phyloP scores from a whole-genome alignment of 2,888 invertebrate genomes.

The Pristionchus maxplancki region DNA sequence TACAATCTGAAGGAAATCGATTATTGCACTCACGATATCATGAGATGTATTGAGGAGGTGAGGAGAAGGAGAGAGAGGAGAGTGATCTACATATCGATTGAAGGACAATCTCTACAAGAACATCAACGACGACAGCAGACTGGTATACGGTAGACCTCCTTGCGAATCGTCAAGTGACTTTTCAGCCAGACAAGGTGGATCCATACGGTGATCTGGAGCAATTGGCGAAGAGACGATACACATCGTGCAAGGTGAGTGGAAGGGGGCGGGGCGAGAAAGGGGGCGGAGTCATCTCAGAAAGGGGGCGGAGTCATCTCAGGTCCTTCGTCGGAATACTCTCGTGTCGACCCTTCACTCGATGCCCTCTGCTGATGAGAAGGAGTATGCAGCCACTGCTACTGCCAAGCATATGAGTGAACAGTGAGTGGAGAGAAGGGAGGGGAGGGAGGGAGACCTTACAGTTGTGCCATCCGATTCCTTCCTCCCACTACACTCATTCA shows the following conservation, averaged over 20 bases:
- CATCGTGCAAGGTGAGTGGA: constrained; percentile 38
- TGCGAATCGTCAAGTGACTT: neutral
- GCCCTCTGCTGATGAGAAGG: constrained; percentile 37
- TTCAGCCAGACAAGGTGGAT: constrained; percentile 36
- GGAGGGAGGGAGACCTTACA: neutral
- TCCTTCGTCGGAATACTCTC: constrained; percentile 40
- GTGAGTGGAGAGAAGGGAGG: neutral
- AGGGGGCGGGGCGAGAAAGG: neutral
- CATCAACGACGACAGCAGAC: constrained; percentile 19
- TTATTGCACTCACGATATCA: constrained; percentile 49
- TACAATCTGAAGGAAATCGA: constrained; percentile 50
- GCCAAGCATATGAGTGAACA: constrained; percentile 6
- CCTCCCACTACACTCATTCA: neutral
- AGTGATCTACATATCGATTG: neutral
- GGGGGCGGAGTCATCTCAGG: neutral
- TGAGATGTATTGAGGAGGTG: constrained; percentile 37
- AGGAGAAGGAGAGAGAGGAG: neutral
- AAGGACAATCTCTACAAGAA: constrained; percentile 40
- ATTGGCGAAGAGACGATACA: constrained; percentile 17
- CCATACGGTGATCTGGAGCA: constrained; percentile 20
- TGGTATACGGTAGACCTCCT: neutral
- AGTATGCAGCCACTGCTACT: constrained; percentile 12
- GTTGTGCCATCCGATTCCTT: constrained; percentile 39
- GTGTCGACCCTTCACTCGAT: constrained; percentile 26
- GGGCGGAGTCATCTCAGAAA: too few species aligned